Evolutionary conservation across 2,113 vertebrate genomes (phyloP).

Genomic region (Merops nubicus): DNA sequence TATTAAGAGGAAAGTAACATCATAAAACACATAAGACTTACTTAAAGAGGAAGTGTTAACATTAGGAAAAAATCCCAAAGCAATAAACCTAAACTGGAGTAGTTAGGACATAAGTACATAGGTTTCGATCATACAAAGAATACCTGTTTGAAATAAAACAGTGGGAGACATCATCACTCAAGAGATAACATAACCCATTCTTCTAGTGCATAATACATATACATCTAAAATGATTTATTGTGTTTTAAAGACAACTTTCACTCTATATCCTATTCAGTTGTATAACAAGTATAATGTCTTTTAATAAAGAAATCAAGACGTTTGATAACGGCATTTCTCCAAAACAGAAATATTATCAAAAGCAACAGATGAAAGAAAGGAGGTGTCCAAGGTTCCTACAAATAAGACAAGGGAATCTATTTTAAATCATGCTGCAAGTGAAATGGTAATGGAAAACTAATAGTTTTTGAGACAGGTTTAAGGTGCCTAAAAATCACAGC

Average conservation of each 20-base stretch:
- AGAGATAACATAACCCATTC: not conserved
- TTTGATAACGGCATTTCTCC: not conserved
- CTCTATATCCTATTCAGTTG: not conserved
- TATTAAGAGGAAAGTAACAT: conserved; percentile 21
- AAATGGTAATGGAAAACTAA: not conserved
- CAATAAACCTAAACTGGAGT: not conserved
- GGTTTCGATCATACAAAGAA: not conserved
- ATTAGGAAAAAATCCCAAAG: not conserved
- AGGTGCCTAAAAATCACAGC: not conserved
- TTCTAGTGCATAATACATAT: not conserved
- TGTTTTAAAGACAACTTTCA: not conserved
- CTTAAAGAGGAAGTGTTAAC: not conserved
- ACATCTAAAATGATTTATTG: not conserved
- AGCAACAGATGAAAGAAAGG: not conserved
- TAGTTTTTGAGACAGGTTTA: not conserved
- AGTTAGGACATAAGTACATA: not conserved
- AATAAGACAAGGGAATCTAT: not conserved
- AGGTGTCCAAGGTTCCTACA: not conserved
- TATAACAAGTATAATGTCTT: not conserved
- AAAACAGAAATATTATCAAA: not conserved
- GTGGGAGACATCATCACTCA: not conserved
- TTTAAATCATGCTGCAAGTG: not conserved
- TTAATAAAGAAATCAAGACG: not conserved
- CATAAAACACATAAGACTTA: not conserved
- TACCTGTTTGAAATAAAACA: not conserved